Base-by-base conservation (phyloP, 2,113 vertebrate species). In the Malaclemys terrapin region DNA sequence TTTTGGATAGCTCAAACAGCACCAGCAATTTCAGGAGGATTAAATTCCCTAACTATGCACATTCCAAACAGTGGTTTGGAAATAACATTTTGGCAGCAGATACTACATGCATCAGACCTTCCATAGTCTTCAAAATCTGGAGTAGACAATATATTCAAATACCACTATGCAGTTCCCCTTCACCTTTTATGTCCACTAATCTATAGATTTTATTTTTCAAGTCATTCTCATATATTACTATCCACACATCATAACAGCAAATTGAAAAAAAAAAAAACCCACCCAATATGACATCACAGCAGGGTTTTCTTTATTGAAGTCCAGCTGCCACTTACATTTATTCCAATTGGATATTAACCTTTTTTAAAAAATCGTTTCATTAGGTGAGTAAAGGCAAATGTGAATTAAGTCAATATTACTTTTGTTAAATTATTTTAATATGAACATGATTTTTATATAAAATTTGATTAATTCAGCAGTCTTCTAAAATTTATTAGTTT, bases 41-140 rank as follows among this genome's bases (percentile, higher is more conserved):
- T 92, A 92, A 31, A 90, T 88, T 31, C 50, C 88, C 10, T 85
- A 91, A 88, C 49, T 91, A 87, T 52, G 95, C 50, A 87, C 57
- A 85, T 27, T 95, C 88, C 92, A 94, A 90, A 93, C 50, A 89
- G 78, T 75, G 94, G 35, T 90, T 96, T 87, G 82, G 52, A 89
- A 97, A 88, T 4, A 81, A 19, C 56, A 95, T 96, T 91, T 96
- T 97, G 94, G 89, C 65, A 89, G 94, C 49, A 97, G 69, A 89
- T 88, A 84, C 10, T 78, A 29, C 86, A 97, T 94, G 75, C 90
- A 97, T 86, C 62, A 95, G 88, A 80, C 69, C 95, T 79, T 94
- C 38, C 89, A 81, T 90, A 93, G 80, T 94, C 42, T 90, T 93
- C 53, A 82, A 87, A 76, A 96, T 5, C 4, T 72, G 62, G 87